Evolutionary conservation across 2,113 vertebrate genomes (phyloP).

Genomic region (Micronycteris hirsuta): DNA sequence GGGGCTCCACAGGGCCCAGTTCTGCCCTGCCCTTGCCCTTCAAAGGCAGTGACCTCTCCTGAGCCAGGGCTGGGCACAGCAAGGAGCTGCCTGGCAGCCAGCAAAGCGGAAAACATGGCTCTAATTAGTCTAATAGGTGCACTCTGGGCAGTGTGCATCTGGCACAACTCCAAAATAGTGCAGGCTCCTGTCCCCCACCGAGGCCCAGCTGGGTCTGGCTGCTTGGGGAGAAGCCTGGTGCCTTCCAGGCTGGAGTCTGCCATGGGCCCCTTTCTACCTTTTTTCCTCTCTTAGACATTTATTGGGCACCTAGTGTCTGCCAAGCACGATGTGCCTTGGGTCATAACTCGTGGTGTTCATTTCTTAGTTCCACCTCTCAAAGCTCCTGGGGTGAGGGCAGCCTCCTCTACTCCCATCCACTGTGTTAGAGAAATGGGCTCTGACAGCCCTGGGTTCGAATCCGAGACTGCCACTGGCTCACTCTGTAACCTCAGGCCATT

Average conservation of each 20-base stretch:
- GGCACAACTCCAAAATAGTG: slow-evolving; percentile 28
- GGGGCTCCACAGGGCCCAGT: background rate
- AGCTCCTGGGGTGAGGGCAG: background rate
- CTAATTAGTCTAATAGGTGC: slow-evolving; percentile 47
- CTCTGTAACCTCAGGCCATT: background rate
- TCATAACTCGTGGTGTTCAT: background rate
- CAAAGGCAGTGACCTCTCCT: slow-evolving; percentile 56
- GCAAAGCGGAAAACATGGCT: slow-evolving; percentile 69
- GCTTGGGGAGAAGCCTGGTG: background rate
- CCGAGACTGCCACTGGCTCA: background rate
- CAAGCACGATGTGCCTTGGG: background rate
- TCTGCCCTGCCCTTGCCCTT: background rate
- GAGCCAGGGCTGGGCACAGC: slow-evolving; percentile 44
- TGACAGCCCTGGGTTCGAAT: background rate
- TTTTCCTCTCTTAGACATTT: background rate
- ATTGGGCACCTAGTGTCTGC: background rate
- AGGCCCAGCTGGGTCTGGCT: slow-evolving; percentile 36
- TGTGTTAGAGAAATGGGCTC: background rate
- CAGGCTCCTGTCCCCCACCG: slow-evolving; percentile 38
- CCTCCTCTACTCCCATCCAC: background rate
- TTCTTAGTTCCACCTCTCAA: background rate
- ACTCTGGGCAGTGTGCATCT: background rate
- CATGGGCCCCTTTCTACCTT: background rate
- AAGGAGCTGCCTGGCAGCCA: slow-evolving; percentile 63
- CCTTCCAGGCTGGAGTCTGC: background rate